phyloP scores from a whole-genome alignment of 1,140 invertebrate species.

The Antheraea pernyi region DNA sequence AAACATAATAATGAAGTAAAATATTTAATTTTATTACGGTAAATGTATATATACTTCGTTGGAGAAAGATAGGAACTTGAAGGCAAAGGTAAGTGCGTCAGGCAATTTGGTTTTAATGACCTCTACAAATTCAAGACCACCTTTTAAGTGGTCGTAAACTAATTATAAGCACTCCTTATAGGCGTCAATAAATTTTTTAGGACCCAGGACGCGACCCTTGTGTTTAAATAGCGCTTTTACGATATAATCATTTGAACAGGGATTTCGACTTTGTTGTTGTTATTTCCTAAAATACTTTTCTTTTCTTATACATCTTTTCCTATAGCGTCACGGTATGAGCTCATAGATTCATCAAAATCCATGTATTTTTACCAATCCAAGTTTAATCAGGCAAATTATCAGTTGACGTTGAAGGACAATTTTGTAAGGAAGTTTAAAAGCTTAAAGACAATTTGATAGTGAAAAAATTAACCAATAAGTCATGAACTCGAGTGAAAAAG shows the following conservation, averaged over 20 bases:
- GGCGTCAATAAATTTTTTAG: slow-evolving; percentile 9
- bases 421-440: too few species aligned
- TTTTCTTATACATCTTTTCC: background rate
- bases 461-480: too few species aligned
- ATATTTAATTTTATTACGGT: too few species aligned
- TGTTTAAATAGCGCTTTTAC: background rate
- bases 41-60: background rate
- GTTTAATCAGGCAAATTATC: too few species aligned
- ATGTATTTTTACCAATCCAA: too few species aligned
- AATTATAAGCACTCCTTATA: slow-evolving; percentile 17
- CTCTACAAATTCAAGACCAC: slow-evolving; percentile 6
- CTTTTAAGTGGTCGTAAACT: slow-evolving; percentile 17
- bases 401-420: too few species aligned
- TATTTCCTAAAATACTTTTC: background rate
- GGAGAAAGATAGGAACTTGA: background rate
- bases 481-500: too few species aligned
- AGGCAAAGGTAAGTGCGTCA: background rate
- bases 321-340: too few species aligned
- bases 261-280: background rate
- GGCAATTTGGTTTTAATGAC: slow-evolving; percentile 14
- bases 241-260: background rate
- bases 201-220: background rate
- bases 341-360: too few species aligned
- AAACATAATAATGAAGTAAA: too few species aligned
- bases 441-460: too few species aligned